Evolutionary conservation across 2,113 vertebrate species (phyloP), one percentile per base, ranked within the genome.

Genomic region (Polypterus bichir): DNA sequence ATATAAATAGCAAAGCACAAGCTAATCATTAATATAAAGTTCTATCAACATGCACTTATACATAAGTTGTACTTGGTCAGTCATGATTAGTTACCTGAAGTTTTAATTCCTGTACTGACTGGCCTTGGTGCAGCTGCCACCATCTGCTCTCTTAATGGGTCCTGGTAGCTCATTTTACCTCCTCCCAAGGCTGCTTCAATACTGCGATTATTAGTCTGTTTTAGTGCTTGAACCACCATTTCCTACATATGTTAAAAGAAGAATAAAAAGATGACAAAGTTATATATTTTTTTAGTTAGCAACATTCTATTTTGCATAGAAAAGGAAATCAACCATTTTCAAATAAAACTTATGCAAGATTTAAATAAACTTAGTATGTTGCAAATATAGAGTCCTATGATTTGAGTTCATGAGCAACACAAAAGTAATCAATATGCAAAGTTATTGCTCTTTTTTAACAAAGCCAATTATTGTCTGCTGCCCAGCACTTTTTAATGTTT

Each of bases 91-190:
- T 5, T 82, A 97, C 96, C 92, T 77, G 84, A 67, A 59, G 85
- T 71, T 75, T 97, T 97, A 73, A 95, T 79, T 69, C 80, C 81
- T 57, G 90, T 56, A 0, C 87, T 85, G 69, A 84, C 59, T 60
- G 93, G 83, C 63, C 91, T 91, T 63, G 84, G 77, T 65, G 84
- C 82, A 67, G 82, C 76, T 64, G 78, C 79, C 63, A 80, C 80
- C 84, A 90, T 94, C 76, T 91, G 92, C 3, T 97, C 94, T 69
- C 91, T 84, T 64, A 86, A 81, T 9, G 87, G 65, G 69, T 97
- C 95, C 68, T 93, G 94, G 76, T 92, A 96, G 80, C 85, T 94
- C 87, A 94, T 88, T 79, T 95, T 94, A 76, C 85, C 88, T 77
- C 90, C 92, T 69, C 97, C 96, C 7, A 92, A 85, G 44, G 91